Percentiles rank a stretch among this genome's conserved stretches.
phyloP scores from a whole-genome alignment of 2,888 invertebrate species.

The Epinotia ramella region DNA sequence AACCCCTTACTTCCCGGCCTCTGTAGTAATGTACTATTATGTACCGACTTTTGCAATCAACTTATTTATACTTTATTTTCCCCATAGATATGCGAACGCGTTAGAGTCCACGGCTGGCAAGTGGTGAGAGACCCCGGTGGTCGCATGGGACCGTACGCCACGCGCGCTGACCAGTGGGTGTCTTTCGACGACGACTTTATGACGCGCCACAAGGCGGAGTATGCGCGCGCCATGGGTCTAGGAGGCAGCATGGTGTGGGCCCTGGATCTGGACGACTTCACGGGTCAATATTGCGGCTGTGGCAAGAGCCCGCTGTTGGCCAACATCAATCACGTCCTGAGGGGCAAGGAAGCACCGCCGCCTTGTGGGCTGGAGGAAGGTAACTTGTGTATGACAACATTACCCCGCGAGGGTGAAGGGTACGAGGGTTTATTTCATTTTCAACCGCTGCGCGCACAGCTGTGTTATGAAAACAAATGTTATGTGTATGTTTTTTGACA shows the following conservation, averaged over 20 bases:
- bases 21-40: too few relatives aligned
- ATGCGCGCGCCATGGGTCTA: conserved; percentile 90
- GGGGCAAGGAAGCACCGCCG: conserved; percentile 88
- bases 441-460: too few relatives aligned
- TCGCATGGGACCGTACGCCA: conserved; percentile 95
- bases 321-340: conserved; percentile 92
- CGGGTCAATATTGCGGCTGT: conserved; percentile 90
- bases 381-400: conserved; percentile 49
- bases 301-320: conserved; percentile 92
- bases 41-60: neutral
- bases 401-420: too few relatives aligned
- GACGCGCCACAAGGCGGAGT: conserved; percentile 93
- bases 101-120: conserved; percentile 90
- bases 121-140: conserved; percentile 91
- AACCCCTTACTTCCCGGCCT: too few relatives aligned
- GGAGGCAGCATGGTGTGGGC: conserved; percentile 97
- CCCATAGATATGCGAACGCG: conserved; percentile 91
- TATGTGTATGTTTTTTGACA: too few relatives aligned
- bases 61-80: conserved; percentile 14
- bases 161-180: conserved; percentile 95
- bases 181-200: conserved; percentile 95
- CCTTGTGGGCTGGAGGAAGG: conserved; percentile 72
- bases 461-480: too few relatives aligned
- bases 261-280: conserved; percentile 94
- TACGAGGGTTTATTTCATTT: too few relatives aligned